These are phyloP conservation scores for Rousettus leschenaultii DNA, from an alignment of 2,113 vertebrate species.

Conservation along the genomic window DNA sequence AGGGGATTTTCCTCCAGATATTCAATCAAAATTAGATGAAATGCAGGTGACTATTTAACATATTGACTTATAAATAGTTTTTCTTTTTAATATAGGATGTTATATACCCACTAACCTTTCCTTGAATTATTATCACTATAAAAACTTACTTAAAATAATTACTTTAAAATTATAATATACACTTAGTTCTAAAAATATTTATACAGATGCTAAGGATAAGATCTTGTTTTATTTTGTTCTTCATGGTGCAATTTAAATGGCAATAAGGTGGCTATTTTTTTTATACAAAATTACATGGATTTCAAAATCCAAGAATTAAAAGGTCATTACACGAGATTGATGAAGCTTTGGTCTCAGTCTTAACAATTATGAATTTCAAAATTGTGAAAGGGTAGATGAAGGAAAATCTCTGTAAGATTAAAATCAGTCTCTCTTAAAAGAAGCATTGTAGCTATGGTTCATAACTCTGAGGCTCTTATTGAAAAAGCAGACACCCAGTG, in stretches of 20 bases:
- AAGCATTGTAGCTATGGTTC: background rate
- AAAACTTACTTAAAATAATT: background rate
- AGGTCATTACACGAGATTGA: background rate
- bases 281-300: background rate
- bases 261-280: background rate
- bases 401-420: slow-evolving; percentile 21
- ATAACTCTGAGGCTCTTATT: background rate
- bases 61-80: background rate
- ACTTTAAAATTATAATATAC: background rate
- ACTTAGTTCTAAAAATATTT: background rate
- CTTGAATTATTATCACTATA: background rate
- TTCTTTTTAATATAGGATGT: background rate
- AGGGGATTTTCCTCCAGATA: slow-evolving; percentile 96
- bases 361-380: slow-evolving; percentile 35
- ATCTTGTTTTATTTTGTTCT: background rate
- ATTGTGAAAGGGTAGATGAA: background rate
- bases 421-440: background rate
- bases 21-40: slow-evolving; percentile 98
- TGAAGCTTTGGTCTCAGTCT: background rate
- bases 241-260: background rate
- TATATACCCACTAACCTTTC: background rate
- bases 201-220: background rate
- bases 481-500: background rate
- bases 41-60: slow-evolving; percentile 93
- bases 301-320: slow-evolving; percentile 29